Base-by-base conservation (phyloP, 1,140 invertebrate species). In the Tribolium castaneum region DNA sequence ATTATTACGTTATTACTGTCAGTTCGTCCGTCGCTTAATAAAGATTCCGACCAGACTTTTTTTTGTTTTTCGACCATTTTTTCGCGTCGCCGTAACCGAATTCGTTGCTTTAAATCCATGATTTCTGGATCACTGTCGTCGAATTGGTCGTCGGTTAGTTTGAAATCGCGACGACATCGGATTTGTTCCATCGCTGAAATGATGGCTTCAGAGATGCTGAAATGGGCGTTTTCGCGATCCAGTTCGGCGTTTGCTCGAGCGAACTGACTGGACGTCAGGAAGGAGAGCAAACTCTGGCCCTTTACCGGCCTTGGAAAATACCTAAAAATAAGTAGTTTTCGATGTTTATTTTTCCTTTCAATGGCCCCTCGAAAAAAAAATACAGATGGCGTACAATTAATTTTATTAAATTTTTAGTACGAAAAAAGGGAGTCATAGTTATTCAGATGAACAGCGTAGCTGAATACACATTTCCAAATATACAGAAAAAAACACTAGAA, bases 191-290 rank as follows among this genome's bases (percentile, higher is more conserved):
- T 94, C 35, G 93, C 94, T 54, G 94, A 90, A 81, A 97, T 96
- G 81, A 96, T 90, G 0, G 94, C 94, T 87, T 97, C 95, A 6
- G 92, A 95, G 76, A 96, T 93, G 82, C 90, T 93, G 85, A 97
- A 97, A 87, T 97, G 95, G 0, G 94, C 94, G 87, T 96, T 96
- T 88, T 97, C 95, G 84, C 93, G 90, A 80, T 96, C 94, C 66
- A 96, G 86, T 82, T 95, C 93, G 6, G 94, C 94, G 84, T 93
- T 93, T 14, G 92, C 90, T 80, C 90, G 87, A 22, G 91, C 89
- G 83, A 94, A 93, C 74, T 94, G 91, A 66, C 91, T 91, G 14
- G 93, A 94, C 2, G 92, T 91, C 1, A 96, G 85, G 84, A 95
- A 96, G 70, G 91, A 92, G 3, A 90, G 90, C 6, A 96, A 85